Base-by-base conservation (phyloP, 2,888 invertebrate genomes). In the Acrocera orbiculus region DNA sequence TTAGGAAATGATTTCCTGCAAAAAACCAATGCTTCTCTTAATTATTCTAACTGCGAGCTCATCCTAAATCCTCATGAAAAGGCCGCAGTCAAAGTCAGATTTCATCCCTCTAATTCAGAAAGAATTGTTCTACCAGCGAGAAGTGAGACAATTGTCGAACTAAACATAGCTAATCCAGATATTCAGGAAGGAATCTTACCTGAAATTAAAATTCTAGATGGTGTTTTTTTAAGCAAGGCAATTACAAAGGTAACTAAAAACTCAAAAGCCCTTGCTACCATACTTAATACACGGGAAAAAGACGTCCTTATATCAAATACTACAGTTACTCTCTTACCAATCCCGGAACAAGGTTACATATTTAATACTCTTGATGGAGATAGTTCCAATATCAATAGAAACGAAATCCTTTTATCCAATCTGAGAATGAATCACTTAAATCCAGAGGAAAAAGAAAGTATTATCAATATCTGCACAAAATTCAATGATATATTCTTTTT, bases 401-500 rank as follows among this genome's bases (percentile, higher is more conserved):
- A n/a, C n/a, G n/a, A n/a, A n/a, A n/a, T n/a, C n/a, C n/a, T n/a
- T n/a, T n/a, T n/a, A n/a, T n/a, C n/a, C n/a, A n/a, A n/a, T n/a
- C n/a, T n/a, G n/a, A n/a, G n/a, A n/a, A n/a, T n/a, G n/a, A n/a
- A n/a, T n/a, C 32, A 25, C n/a, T 25, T 32, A n/a, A 32, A 24
- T n/a, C 11, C 24, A 15, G 32, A 32, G 16, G 25, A 32, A 32
- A 32, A 25, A 32, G 9, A 4, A 9, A 13, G n/a, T 10, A 25
- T 25, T 25, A 10, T 15, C 2, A 16, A 23, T 8, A 14, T 32
- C 10, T 32, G 32, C 16, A 14, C 13, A 6, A 10, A 5, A 7
- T 32, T 32, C 16, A 15, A 32, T 25, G 25, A 32, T 25, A 24
- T 32, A 15, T 32, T 32, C 17, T n/a, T n/a, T 17, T 15, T 25